Evolutionary conservation across 2,888 invertebrate species (phyloP).

Genomic region (Odontothrips loti): DNA sequence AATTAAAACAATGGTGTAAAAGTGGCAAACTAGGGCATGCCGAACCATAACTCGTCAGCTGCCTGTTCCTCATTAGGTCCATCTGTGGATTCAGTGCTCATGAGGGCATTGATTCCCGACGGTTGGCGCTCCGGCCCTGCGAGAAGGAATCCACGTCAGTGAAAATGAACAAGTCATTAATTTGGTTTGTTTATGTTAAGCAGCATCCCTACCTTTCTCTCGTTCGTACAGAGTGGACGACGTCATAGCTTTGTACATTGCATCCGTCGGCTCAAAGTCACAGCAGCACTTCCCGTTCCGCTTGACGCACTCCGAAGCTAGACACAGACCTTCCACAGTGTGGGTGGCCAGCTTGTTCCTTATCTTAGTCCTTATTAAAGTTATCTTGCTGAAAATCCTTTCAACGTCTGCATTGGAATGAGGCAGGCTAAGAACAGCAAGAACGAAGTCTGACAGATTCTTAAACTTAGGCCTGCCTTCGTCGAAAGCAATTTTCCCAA

Average conservation of each 20-base stretch:
- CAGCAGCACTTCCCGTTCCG: not conserved
- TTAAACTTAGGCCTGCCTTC: constrained; percentile 8
- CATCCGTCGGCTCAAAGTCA: not conserved
- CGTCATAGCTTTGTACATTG: constrained; percentile 1
- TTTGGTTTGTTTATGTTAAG: not conserved
- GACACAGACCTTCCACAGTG: not conserved
- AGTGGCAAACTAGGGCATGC: not conserved
- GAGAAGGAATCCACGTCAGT: not conserved
- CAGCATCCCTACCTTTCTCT: not conserved
- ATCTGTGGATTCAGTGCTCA: not conserved
- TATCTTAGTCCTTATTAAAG: constrained; percentile 36
- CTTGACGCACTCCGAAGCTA: constrained; percentile 2
- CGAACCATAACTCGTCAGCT: not conserved
- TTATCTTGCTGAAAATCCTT: constrained; percentile 38
- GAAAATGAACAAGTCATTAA: not conserved
- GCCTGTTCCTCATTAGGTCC: not conserved
- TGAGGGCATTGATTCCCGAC: not conserved
- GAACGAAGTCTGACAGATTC: constrained; percentile 34
- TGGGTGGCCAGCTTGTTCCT: constrained; percentile 34
- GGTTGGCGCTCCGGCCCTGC: not conserved
- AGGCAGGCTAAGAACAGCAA: constrained; percentile 36
- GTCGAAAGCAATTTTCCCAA: not conserved
- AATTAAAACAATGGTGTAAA: no score
- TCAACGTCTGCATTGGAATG: constrained; percentile 39
- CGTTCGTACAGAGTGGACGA: not conserved